These are phyloP conservation scores for Campylorhamphus procurvoides DNA, from an alignment of 2,113 vertebrate species.

Conservation along the genomic window DNA sequence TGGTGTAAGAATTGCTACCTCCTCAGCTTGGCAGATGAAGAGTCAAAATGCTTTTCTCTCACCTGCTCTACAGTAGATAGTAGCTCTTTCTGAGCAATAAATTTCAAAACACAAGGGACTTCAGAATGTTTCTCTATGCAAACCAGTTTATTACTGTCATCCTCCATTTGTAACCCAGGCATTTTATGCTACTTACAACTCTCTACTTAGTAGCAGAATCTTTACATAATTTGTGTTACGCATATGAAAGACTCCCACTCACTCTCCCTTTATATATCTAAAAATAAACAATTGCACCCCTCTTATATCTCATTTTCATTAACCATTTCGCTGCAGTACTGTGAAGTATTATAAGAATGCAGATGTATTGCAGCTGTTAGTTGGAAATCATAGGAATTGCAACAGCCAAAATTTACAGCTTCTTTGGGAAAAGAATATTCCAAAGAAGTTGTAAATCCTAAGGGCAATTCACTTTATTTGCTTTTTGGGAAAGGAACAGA, in stretches of 20 bases:
- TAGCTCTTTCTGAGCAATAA: neutral
- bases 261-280: neutral
- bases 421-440: neutral
- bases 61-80: neutral
- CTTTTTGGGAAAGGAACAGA: neutral
- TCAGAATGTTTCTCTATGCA: neutral
- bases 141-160: neutral
- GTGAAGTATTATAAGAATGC: neutral
- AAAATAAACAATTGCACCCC: neutral
- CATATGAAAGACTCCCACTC: neutral
- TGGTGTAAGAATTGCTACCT: neutral
- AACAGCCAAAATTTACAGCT: neutral
- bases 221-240: neutral
- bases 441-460: neutral
- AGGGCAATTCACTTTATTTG: neutral
- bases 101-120: neutral
- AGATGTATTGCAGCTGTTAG: neutral
- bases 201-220: constrained; percentile 8
- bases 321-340: neutral
- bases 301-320: neutral
- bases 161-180: neutral
- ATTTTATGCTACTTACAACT: neutral
- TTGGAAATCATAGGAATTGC: neutral
- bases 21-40: neutral
- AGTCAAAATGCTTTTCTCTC: neutral